Percentiles rank a stretch among this genome's conserved stretches.
phyloP scores from a whole-genome alignment of 2,797 vertebrate genomes.

The Microhierax caerulescens region DNA sequence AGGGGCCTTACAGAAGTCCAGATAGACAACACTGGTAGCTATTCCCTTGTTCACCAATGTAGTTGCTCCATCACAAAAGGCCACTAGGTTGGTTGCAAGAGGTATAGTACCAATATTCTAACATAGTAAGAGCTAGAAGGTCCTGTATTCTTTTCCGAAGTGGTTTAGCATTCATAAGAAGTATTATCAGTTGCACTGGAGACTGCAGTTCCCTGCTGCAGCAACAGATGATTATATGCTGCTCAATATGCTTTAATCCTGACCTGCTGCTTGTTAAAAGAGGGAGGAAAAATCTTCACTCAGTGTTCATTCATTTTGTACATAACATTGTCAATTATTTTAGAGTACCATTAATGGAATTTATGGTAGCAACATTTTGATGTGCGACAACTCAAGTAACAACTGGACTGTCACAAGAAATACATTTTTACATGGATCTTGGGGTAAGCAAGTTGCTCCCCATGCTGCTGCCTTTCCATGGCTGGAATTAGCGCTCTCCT shows the following conservation, averaged over 20 bases:
- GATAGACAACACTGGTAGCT: not conserved
- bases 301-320: not conserved
- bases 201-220: not conserved
- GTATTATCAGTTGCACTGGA: not conserved
- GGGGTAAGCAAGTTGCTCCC: not conserved
- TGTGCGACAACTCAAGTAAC: not conserved
- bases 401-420: not conserved
- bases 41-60: not conserved
- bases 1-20: not conserved
- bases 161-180: not conserved
- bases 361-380: not conserved
- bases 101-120: not conserved
- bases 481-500: not conserved
- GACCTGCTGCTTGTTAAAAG: not conserved
- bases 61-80: not conserved
- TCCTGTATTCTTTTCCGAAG: not conserved
- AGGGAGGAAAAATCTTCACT: not conserved
- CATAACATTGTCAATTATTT: not conserved
- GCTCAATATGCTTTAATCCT: not conserved
- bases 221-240: not conserved
- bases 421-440: not conserved
- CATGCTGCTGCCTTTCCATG: not conserved
- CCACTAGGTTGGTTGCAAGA: not conserved
- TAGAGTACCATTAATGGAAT: not conserved
- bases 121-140: not conserved